Evolutionary conservation across 2,113 vertebrate genomes (phyloP).

Genomic region (Phycodurus eques): DNA sequence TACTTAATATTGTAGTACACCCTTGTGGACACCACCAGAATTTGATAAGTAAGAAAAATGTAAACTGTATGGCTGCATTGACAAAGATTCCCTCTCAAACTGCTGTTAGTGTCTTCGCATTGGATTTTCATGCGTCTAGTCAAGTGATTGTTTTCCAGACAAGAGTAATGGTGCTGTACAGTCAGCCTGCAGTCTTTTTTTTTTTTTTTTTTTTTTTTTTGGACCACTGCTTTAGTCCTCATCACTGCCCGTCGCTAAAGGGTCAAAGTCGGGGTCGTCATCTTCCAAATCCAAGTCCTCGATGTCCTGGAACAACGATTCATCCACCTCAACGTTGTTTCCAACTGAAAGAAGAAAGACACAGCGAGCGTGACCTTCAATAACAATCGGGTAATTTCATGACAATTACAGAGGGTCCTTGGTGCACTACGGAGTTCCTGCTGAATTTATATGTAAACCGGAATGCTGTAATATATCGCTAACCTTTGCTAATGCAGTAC

Average conservation of each 20-base stretch:
- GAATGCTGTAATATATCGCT: too few species aligned
- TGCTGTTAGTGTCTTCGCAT: slow-evolving; percentile 16
- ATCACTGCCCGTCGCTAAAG: slow-evolving; percentile 85
- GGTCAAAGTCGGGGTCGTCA: slow-evolving; percentile 89
- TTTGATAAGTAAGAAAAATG: slow-evolving; percentile 13
- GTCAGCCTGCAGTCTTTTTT: neutral
- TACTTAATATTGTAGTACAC: neutral
- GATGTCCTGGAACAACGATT: slow-evolving; percentile 97
- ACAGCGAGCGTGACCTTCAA: neutral
- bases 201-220: neutral
- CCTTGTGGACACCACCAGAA: slow-evolving; percentile 4
- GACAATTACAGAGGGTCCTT: neutral
- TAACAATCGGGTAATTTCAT: neutral
- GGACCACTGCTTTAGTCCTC: slow-evolving; percentile 64
- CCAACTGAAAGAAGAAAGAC: slow-evolving; percentile 73
- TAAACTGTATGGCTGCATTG: neutral
- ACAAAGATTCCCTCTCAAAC: neutral
- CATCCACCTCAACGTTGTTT: slow-evolving; percentile 94
- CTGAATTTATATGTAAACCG: too few species aligned
- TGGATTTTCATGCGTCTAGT: slow-evolving; percentile 7
- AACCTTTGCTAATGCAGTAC: too few species aligned
- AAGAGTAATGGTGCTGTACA: neutral
- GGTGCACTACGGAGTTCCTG: neutral
- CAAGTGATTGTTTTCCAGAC: neutral
- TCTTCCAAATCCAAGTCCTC: slow-evolving; percentile 94